Evolutionary conservation across 2,113 vertebrate species (phyloP), one percentile per base, ranked within the genome.

Genomic region (Prochilodus magdalenae): DNA sequence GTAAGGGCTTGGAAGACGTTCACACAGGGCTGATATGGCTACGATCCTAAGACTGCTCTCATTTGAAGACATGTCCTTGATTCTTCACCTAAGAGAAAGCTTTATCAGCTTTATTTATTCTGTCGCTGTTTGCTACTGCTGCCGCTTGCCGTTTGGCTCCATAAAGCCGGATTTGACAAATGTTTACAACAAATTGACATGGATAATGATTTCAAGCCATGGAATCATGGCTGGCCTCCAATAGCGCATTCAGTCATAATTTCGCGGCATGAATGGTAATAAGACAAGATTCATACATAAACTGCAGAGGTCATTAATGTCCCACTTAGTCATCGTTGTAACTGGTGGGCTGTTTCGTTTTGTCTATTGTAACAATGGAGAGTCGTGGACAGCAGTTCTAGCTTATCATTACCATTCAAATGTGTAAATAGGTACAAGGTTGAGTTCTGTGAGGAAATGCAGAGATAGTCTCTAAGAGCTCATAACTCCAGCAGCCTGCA

Each of bases 121-220:
- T 57, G 5, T 57, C 0, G 18, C 51, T 53, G 11, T 53, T 44
- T 53, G 16, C 51, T 7, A 53, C 72, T 44, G 40, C 40, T 60
- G 30, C 53, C 40, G 2, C 14, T 57, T 57, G 13, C 73, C 44
- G 16, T 57, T 75, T 33, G 33, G 33, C 33, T 36, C 30, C 57
- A 18, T 75, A 60, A 59, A 44, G 7, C 24, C 24, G 36, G 5
- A 75, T 7, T 5, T 44, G 53, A 73, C 27, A 53, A 74, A 74
- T 59, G 29, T 30, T 51, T 77, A 49, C 40, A 65, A 63, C 44
- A 8, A 49, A 65, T 60, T 77, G 60, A 77, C 47, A 77, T 77
- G 20, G 33, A 44, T 66, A 67, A 63, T 65, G 62, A 67, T 66
- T 77, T 77, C 27, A 77, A 16, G 44, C 27, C 29, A 53, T 27